These are phyloP conservation scores for Lasioglossum lativentre DNA, from an alignment of 2,888 invertebrate genomes.

Conservation along the genomic window DNA sequence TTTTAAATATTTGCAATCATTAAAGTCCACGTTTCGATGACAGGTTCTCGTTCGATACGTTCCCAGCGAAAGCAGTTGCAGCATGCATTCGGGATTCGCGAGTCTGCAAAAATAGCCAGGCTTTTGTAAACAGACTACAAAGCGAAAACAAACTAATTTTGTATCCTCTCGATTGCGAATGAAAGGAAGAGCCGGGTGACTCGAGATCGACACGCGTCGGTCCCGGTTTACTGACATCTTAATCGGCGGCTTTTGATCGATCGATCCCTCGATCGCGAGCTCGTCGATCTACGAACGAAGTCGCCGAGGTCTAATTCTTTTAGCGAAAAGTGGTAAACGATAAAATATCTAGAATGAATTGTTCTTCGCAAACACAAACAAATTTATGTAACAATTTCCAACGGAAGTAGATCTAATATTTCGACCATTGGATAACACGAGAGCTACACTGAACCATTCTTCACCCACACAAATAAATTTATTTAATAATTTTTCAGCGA, in stretches of 20 bases:
- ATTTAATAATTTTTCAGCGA: neutral
- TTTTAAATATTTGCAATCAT: neutral
- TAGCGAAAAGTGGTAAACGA: neutral
- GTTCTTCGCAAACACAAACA: neutral
- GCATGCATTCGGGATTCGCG: neutral
- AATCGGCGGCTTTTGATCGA: neutral
- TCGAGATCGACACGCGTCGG: neutral
- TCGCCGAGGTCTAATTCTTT: neutral
- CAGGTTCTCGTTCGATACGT: neutral
- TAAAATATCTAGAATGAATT: neutral
- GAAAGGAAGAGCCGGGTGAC: neutral
- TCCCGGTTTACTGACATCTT: conserved; percentile 1
- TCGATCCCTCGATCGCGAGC: neutral
- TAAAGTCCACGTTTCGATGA: neutral
- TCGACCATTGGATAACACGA: neutral
- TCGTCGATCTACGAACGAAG: neutral
- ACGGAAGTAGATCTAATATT: neutral
- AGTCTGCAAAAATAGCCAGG: conserved; percentile 45
- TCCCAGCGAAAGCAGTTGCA: neutral
- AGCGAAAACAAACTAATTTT: conserved; percentile 44
- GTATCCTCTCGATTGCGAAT: conserved; percentile 22
- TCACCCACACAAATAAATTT: too few relatives aligned
- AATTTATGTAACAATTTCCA: neutral
- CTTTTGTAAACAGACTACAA: conserved; percentile 48
- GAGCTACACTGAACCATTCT: too few relatives aligned